Percentiles rank a stretch among this genome's conserved stretches.
Evolutionary conservation across 2,888 invertebrate genomes (phyloP).

Genomic region (Plebejus anna): DNA sequence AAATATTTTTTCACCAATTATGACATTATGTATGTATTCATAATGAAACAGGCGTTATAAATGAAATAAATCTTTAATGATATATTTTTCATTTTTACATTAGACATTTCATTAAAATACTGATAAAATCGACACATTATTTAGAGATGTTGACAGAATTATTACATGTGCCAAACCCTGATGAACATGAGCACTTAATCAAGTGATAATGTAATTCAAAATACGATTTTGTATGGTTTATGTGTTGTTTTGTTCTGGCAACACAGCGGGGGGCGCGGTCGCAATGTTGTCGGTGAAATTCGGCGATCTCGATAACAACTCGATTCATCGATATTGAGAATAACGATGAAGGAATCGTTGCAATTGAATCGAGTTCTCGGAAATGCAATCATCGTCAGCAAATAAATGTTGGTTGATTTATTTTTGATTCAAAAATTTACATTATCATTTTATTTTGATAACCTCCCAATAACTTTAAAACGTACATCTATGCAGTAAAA

Average conservation of each 20-base stretch:
- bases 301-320: slow-evolving; percentile 64
- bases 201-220: slow-evolving; percentile 59
- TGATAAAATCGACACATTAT: slow-evolving; percentile 10
- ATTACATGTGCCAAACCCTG: slow-evolving; percentile 39
- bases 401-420: background rate
- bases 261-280: slow-evolving; percentile 54
- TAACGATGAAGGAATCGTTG: slow-evolving; percentile 9
- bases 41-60: background rate
- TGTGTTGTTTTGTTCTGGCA: slow-evolving; percentile 60
- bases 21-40: background rate
- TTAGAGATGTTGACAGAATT: slow-evolving; percentile 32
- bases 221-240: slow-evolving; percentile 52
- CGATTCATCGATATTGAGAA: slow-evolving; percentile 49
- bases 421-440: too few relatives aligned
- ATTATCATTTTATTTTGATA: too few relatives aligned
- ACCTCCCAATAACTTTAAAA: background rate
- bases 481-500: background rate
- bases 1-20: background rate
- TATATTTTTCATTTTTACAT: slow-evolving; percentile 14
- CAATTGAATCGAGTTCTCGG: slow-evolving; percentile 8
- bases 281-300: slow-evolving; percentile 66
- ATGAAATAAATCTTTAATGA: background rate
- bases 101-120: slow-evolving; percentile 5
- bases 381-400: background rate
- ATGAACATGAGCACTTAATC: slow-evolving; percentile 53